A percentile compares a stretch with the other conserved stretches of the same genome.
These are phyloP conservation scores for Corythornis leucogaster DNA, from an alignment of 2,797 vertebrate genomes.

Conservation along the genomic window DNA sequence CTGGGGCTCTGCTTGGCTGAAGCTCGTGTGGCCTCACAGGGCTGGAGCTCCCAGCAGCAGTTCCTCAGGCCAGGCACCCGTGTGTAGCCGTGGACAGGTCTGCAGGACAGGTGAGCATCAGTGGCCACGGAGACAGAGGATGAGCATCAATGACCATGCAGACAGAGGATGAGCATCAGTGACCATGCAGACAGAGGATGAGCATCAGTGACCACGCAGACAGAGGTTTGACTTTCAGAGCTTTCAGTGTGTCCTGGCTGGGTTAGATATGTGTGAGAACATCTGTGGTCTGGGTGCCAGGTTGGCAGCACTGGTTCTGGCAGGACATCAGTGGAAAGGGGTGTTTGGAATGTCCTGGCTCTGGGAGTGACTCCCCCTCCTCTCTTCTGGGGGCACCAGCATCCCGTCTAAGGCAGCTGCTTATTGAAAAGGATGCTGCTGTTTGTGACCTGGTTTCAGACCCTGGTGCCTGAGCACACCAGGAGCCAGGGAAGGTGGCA, in stretches of 20 bases:
- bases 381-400: too few relatives aligned
- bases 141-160: too few relatives aligned
- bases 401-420: too few relatives aligned
- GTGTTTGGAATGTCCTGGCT: too few relatives aligned
- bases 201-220: neutral
- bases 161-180: too few relatives aligned
- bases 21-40: rapidly evolving
- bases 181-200: too few relatives aligned
- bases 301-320: neutral
- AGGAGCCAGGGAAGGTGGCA: neutral
- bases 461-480: neutral
- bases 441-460: neutral
- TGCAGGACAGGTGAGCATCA: neutral
- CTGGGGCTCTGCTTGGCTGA: neutral
- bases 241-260: neutral
- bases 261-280: neutral
- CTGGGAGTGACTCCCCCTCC: too few relatives aligned
- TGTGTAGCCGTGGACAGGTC: neutral
- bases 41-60: neutral
- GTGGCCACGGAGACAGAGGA: too few relatives aligned
- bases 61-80: neutral
- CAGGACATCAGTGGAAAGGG: too few relatives aligned
- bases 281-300: too few relatives aligned
- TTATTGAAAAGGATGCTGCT: neutral
- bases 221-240: neutral